phyloP scores from a whole-genome alignment of 1,140 invertebrate genomes.

The Trachymyrmex cornetzi region DNA sequence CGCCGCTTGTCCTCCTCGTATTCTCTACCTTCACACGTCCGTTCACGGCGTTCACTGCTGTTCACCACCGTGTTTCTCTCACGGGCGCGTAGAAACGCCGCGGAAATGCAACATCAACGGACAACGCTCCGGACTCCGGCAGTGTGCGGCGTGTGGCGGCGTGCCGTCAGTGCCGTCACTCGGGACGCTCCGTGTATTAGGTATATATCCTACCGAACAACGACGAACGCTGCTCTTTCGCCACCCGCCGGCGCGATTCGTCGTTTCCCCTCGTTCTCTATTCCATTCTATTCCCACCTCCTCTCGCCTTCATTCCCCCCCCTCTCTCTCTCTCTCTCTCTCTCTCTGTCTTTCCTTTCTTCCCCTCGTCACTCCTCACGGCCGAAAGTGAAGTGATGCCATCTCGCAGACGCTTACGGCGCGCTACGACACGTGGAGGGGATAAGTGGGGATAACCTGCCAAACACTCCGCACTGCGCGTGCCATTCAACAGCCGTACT shows the following conservation, averaged over 20 bases:
- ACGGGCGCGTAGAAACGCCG: slow-evolving; percentile 60
- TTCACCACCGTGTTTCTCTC: slow-evolving; percentile 2
- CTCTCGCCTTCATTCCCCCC: neutral
- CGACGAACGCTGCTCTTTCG: slow-evolving; percentile 3
- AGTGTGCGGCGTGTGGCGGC: slow-evolving; percentile 9
- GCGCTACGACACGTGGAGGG: too few species aligned
- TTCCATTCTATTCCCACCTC: neutral
- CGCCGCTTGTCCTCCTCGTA: neutral
- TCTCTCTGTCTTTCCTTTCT: too few species aligned
- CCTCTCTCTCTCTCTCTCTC: too few species aligned
- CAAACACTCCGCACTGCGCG: too few species aligned
- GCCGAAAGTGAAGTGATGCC: too few species aligned
- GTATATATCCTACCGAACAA: slow-evolving; percentile 40
- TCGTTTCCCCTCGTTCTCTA: slow-evolving; percentile 61
- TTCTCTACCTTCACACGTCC: neutral
- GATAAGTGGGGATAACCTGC: too few species aligned
- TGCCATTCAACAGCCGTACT: too few species aligned
- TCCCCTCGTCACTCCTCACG: too few species aligned
- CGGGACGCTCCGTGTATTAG: neutral
- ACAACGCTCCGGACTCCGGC: slow-evolving; percentile 45
- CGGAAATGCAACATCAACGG: slow-evolving; percentile 76
- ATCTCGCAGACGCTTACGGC: too few species aligned
- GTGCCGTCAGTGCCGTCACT: slow-evolving; percentile 54
- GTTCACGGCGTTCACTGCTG: neutral
- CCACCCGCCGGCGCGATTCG: slow-evolving; percentile 66